Evolutionary conservation across 1,140 invertebrate species (phyloP).

Genomic region (Schlechtendalia chinensis): DNA sequence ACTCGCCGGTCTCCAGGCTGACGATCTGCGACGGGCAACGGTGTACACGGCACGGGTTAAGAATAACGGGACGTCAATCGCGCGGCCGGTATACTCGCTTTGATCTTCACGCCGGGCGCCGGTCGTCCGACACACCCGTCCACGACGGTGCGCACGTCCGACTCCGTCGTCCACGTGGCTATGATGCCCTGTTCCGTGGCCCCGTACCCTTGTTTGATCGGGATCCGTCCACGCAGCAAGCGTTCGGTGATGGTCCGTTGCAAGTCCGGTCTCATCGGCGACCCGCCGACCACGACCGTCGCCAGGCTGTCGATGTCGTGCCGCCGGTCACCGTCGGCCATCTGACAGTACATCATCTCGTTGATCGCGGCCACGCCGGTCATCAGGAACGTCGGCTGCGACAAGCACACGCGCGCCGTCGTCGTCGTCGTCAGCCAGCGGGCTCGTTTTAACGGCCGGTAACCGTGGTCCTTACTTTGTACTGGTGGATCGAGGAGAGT

Average conservation of each 20-base stretch:
- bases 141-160: neutral
- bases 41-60: too few species aligned
- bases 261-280: neutral
- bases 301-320: neutral
- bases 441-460: too few species aligned
- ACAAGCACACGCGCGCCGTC: neutral
- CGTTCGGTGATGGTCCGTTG: neutral
- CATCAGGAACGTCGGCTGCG: slow-evolving; percentile 21
- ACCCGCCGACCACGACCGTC: neutral
- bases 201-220: slow-evolving; percentile 18
- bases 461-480: neutral
- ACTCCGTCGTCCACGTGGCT: neutral
- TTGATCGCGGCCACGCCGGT: neutral
- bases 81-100: too few species aligned
- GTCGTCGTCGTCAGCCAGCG: too few species aligned
- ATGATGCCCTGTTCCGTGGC: slow-evolving; percentile 2
- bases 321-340: neutral
- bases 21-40: slow-evolving; percentile 6
- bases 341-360: neutral
- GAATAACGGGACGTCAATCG: too few species aligned
- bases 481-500: neutral
- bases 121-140: neutral
- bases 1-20: neutral
- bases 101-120: neutral
- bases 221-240: neutral